These are phyloP conservation scores for Megaceryle torquata DNA, from an alignment of 2,113 vertebrate genomes.

Conservation along the genomic window DNA sequence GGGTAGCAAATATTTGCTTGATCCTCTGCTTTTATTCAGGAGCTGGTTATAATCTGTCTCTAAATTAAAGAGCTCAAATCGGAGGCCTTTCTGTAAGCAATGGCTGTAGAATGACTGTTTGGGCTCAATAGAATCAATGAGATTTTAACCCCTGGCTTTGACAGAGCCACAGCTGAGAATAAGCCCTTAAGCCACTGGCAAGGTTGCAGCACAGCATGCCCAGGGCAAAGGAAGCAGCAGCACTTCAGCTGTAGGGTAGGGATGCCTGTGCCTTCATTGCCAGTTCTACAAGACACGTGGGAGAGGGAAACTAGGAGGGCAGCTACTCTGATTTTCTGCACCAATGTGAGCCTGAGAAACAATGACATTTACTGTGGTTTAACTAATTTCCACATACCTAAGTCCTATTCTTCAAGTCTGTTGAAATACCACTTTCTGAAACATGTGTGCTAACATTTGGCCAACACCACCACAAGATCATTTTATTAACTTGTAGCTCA, in stretches of 20 bases:
- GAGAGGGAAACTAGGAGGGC: not conserved
- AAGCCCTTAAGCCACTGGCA: not conserved
- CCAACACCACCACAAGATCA: conserved; percentile 67
- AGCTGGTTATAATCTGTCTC: not conserved
- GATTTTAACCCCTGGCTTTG: not conserved
- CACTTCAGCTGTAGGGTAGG: not conserved
- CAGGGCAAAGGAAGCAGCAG: not conserved
- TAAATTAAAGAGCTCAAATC: not conserved
- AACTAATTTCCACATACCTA: conserved; percentile 51
- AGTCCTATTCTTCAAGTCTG: conserved; percentile 69
- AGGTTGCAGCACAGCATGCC: not conserved
- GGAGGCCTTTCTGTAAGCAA: not conserved
- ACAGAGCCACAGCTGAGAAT: not conserved
- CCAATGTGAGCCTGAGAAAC: conserved; percentile 33
- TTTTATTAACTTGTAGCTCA: conserved; percentile 76
- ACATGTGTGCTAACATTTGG: conserved; percentile 76
- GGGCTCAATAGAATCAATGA: not conserved
- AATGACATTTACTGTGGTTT: conserved; percentile 59
- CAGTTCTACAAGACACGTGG: conserved; percentile 17
- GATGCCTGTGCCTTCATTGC: not conserved
- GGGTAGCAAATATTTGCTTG: not conserved
- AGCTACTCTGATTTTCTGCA: conserved; percentile 30
- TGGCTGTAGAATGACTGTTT: not conserved
- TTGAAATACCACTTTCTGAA: conserved; percentile 70
- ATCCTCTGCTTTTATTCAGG: not conserved